phyloP scores from a whole-genome alignment of 2,113 vertebrate genomes.

The Lagopus leucura region DNA sequence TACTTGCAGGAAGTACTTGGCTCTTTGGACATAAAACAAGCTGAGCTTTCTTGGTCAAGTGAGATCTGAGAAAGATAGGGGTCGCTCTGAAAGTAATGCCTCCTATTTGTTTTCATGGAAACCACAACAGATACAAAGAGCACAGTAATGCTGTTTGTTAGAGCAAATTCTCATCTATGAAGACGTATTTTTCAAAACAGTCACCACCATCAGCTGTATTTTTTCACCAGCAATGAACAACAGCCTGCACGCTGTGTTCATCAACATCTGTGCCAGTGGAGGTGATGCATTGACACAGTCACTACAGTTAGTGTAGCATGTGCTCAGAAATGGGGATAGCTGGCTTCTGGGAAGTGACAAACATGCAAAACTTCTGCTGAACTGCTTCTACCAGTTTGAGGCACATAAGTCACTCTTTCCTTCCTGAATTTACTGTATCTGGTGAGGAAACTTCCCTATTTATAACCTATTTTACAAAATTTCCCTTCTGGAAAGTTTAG shows the following conservation, averaged over 20 bases:
- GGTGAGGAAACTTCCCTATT: neutral
- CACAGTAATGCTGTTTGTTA: too few species aligned
- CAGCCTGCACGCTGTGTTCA: too few species aligned
- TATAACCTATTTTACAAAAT: neutral
- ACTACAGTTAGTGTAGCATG: too few species aligned
- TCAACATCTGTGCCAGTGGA: too few species aligned
- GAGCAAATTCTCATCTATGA: too few species aligned
- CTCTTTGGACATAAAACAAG: neutral
- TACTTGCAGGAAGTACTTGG: neutral
- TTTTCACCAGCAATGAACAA: too few species aligned
- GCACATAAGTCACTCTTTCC: neutral
- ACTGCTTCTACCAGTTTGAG: rapidly evolving
- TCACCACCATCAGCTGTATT: too few species aligned
- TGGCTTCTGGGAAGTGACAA: constrained; percentile 4
- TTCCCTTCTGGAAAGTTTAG: neutral
- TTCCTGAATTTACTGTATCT: neutral
- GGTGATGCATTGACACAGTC: neutral
- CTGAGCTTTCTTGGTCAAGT: neutral
- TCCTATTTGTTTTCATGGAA: too few species aligned
- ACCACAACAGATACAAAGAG: too few species aligned
- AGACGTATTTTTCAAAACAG: too few species aligned
- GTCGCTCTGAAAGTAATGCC: too few species aligned
- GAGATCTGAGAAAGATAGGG: neutral
- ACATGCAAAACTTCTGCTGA: neutral
- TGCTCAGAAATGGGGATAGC: neutral